Conservation (phyloP, 2,888 invertebrate genomes). For the Corbicula japonica region DNA sequence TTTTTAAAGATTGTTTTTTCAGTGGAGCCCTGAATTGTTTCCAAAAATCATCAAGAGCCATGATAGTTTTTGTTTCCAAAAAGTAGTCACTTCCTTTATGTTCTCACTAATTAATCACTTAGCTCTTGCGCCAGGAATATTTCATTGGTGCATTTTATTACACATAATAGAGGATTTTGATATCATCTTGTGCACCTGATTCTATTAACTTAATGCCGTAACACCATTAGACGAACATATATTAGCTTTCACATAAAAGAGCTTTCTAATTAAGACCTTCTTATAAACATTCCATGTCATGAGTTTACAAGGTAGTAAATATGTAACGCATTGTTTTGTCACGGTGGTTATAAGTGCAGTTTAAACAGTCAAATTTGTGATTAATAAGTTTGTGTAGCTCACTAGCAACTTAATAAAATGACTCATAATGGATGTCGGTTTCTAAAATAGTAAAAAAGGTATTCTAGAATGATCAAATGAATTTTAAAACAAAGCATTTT, state of each 20-base stretch:
- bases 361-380: background rate
- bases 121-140: no score
- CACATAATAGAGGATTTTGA: background rate
- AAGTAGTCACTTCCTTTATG: no score
- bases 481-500: no score
- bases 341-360: background rate
- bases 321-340: background rate
- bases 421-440: no score
- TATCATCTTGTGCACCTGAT: constrained; percentile 7
- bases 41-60: no score
- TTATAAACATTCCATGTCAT: constrained; percentile 19
- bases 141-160: constrained; percentile 9
- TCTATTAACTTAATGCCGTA: constrained; percentile 18
- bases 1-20: no score
- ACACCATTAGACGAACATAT: constrained; percentile 9
- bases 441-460: no score
- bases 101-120: no score
- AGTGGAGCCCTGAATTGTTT: no score
- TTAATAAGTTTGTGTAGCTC: background rate
- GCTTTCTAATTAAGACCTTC: background rate
- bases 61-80: no score
- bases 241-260: constrained; percentile 11
- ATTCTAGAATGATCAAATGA: no score
- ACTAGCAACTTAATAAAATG: background rate
- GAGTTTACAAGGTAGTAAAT: constrained; percentile 10